Base-by-base conservation (phyloP, 2,797 vertebrate species). In the Neomorphus geoffroyi region DNA sequence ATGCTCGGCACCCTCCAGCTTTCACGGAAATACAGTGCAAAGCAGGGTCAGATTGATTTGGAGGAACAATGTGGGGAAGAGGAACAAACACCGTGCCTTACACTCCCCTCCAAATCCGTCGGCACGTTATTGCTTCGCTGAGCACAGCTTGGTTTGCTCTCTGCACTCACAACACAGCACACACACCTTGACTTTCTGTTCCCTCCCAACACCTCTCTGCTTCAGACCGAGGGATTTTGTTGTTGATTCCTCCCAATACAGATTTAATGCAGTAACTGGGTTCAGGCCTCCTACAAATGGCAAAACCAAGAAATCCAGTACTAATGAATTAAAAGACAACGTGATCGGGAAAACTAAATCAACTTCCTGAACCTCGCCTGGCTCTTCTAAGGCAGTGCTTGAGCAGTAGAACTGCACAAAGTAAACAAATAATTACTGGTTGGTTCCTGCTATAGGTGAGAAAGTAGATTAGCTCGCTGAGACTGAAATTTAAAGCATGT, bases 351-450 rank as follows among this genome's bases (percentile, higher is more conserved):
- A 88, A 80, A 28, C 19, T 43, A 80, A 85, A 64, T 18, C 74
- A 83, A 54, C 51, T 24, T 91, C 82, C 57, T 58, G 51, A 61
- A 27, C 32, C 45, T 32, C 23, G 43, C 56, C 51, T 32, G n/a
- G 33, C 69, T 82, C 23, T 69, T 60, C 41, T 12, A 64, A 74
- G 58, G 72, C 83, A 80, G 77, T 3, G 7, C 80, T 56, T 8
- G 26, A 17, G 12, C 79, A 77, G 65, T 7, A 18, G 75, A 73
- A 73, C 41, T 67, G 79, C 30, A 6, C 22, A 18, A 80, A 72
- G 82, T 46, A 88, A 95, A 90, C 64, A 85, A 90, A 82, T 70
- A 75, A 96, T 90, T 78, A 83, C 80, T 67, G 78, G 69, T 54
- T 90, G 60, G 80, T 90, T 91, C 66, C 60, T 93, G 30, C 93